Conservation (phyloP, 1,140 invertebrate species). For the Pseudomyrmex flavicornis region DNA sequence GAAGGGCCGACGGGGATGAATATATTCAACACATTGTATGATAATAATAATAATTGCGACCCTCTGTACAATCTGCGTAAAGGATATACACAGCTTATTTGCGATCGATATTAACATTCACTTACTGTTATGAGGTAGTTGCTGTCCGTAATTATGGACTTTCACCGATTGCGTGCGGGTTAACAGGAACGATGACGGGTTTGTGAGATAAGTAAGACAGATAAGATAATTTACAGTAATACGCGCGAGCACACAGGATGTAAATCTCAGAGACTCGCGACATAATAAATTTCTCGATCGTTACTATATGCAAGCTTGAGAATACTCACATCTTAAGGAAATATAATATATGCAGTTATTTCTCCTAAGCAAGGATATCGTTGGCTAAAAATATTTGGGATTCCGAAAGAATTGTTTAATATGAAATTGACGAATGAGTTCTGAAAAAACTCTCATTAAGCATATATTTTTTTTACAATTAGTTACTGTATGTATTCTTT, state of each 20-base stretch:
- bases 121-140: slow-evolving; percentile 12
- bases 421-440: not conserved
- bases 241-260: slow-evolving; percentile 3
- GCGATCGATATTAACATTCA: slow-evolving; percentile 40
- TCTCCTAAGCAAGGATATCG: slow-evolving; percentile 16
- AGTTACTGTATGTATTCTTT: not conserved
- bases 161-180: slow-evolving; percentile 47
- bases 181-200: slow-evolving; percentile 51
- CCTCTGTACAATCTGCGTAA: not conserved
- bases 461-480: slow-evolving; percentile 1
- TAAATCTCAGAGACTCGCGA: slow-evolving; percentile 1
- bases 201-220: slow-evolving; percentile 48
- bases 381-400: not conserved
- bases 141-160: slow-evolving; percentile 43
- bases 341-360: slow-evolving; percentile 17
- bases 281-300: slow-evolving; percentile 52
- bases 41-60: slow-evolving; percentile 18
- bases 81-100: slow-evolving; percentile 24
- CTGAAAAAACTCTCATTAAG: not conserved
- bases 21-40: slow-evolving; percentile 21
- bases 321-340: slow-evolving; percentile 18
- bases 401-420: slow-evolving; percentile 26
- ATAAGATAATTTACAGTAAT: slow-evolving; percentile 57
- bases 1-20: slow-evolving; percentile 40
- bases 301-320: slow-evolving; percentile 34